Evolutionary conservation across 2,888 invertebrate genomes (phyloP).

Genomic region (Polyommatus iphigenia): DNA sequence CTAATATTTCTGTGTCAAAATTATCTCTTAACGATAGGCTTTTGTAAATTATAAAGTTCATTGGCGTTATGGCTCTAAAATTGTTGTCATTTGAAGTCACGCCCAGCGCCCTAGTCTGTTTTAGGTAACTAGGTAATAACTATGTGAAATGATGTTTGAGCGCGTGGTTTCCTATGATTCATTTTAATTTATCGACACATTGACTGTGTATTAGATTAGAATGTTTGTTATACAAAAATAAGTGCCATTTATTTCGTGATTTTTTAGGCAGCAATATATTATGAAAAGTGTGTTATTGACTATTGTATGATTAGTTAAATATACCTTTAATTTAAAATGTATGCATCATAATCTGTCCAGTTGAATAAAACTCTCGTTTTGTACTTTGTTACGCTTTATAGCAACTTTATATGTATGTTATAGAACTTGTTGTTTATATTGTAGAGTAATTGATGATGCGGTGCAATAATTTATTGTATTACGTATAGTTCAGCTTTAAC

Average conservation of each 20-base stretch:
- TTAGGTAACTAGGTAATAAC: neutral
- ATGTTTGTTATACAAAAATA: neutral
- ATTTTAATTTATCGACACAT: neutral
- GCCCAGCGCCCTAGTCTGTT: neutral
- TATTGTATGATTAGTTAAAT: slow-evolving; percentile 1
- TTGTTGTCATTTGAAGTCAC: neutral
- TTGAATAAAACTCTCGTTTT: slow-evolving; percentile 13
- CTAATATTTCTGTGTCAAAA: slow-evolving; percentile 45
- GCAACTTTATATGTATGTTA: slow-evolving; percentile 25
- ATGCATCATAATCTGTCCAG: slow-evolving; percentile 21
- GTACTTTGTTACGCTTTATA: slow-evolving; percentile 16
- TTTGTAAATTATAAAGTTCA: neutral
- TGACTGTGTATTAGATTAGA: neutral
- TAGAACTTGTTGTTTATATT: slow-evolving; percentile 18
- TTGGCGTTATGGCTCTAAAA: slow-evolving; percentile 8
- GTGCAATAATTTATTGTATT: slow-evolving; percentile 14
- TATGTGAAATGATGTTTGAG: no score
- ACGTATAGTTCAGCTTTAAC: slow-evolving; percentile 25
- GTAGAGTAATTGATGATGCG: neutral
- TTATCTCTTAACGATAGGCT: neutral
- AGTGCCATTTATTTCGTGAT: slow-evolving; percentile 21
- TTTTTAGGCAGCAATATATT: neutral
- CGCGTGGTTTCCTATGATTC: neutral
- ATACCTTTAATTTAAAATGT: slow-evolving; percentile 17
- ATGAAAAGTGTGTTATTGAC: neutral